Evolutionary conservation across 2,797 vertebrate species (phyloP).

Genomic region (Lepilemur ruficaudatus): DNA sequence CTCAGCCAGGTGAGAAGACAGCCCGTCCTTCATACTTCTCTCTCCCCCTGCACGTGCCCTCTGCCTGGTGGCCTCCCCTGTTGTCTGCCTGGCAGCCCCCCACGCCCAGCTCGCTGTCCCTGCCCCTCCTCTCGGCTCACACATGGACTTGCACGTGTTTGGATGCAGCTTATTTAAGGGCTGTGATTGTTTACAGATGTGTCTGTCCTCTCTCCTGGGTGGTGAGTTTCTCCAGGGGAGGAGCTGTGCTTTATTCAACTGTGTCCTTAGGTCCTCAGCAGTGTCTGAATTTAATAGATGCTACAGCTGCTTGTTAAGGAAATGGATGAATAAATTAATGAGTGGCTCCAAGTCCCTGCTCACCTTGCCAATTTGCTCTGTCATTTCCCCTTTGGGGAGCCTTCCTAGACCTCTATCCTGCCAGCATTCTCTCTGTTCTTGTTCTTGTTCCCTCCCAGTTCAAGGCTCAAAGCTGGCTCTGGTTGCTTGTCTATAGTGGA

Average conservation of each 20-base stretch:
- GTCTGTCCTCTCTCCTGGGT: background rate
- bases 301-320: background rate
- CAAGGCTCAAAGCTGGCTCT: background rate
- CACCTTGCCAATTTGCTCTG: background rate
- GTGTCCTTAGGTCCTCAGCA: background rate
- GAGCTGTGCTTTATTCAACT: background rate
- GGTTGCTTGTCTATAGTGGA: background rate
- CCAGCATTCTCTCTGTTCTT: background rate
- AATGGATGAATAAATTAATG: background rate
- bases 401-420: background rate
- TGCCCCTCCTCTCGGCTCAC: background rate
- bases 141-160: background rate
- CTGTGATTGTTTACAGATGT: rapidly evolving
- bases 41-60: background rate
- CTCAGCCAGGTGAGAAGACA: background rate
- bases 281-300: background rate
- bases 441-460: background rate
- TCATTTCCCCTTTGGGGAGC: background rate
- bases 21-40: background rate
- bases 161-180: background rate
- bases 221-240: background rate
- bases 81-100: background rate
- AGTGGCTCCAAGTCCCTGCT: background rate
- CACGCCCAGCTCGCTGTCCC: no score
- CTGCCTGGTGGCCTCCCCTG: background rate